Evolutionary conservation across 2,113 vertebrate genomes (phyloP).

Genomic region (Rhinopomastus cyanomelas): DNA sequence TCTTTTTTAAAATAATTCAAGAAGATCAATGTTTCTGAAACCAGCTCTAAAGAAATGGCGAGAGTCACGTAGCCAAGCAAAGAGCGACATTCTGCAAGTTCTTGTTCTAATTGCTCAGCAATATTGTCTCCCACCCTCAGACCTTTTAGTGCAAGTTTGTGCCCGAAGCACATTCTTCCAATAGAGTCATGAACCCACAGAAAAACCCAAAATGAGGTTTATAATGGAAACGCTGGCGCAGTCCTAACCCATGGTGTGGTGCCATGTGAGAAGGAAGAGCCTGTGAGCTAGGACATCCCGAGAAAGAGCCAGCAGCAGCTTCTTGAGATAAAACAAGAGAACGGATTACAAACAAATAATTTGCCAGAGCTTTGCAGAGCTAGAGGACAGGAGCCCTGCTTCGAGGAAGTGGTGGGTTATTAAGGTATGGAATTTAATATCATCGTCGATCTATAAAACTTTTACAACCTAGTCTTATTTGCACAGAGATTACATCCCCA

Average conservation of each 20-base stretch:
- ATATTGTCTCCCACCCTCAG: constrained; percentile 43
- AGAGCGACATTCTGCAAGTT: constrained; percentile 29
- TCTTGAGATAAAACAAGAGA: neutral
- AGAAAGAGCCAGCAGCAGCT: neutral
- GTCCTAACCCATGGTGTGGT: constrained; percentile 29
- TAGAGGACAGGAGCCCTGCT: constrained; percentile 80
- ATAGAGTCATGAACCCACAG: constrained; percentile 67
- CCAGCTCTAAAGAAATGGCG: neutral
- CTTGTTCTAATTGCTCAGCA: constrained; percentile 63
- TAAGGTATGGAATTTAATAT: constrained; percentile 91
- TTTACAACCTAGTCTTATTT: constrained; percentile 90
- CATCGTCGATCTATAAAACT: constrained; percentile 97
- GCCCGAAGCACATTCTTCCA: constrained; percentile 69
- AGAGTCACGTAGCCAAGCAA: constrained; percentile 40
- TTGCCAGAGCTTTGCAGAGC: constrained; percentile 14
- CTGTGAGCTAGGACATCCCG: constrained; percentile 14
- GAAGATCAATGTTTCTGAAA: constrained; percentile 11
- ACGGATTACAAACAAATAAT: constrained; percentile 8
- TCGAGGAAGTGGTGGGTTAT: constrained; percentile 90
- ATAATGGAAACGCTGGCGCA: constrained; percentile 70
- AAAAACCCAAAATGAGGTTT: constrained; percentile 63
- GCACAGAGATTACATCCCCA: constrained; percentile 86
- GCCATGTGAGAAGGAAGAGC: constrained; percentile 45
- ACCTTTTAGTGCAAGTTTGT: constrained; percentile 58
- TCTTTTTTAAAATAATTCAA: neutral